Percentiles rank a stretch among this genome's conserved stretches.
These are phyloP conservation scores for Halisarca cf. caerulea DNA, from an alignment of 37 sponge, comb jelly and placozoan species.

Conservation along the genomic window DNA sequence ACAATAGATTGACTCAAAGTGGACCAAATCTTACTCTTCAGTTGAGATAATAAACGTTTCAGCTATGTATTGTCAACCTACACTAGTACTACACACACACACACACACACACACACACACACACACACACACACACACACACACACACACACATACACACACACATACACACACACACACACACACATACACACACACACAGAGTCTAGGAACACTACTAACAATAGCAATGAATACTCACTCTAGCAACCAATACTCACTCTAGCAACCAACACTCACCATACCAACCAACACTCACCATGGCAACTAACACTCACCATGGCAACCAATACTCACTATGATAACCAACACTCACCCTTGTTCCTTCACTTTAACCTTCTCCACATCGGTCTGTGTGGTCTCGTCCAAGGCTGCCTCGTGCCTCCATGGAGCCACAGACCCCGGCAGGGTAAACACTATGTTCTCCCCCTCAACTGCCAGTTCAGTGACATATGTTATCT, in stretches of 20 bases:
- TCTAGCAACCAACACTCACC: not conserved
- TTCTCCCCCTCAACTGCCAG: constrained; percentile 88
- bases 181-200: no score
- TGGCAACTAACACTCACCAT: no score
- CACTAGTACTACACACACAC: no score
- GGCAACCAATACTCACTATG: no score
- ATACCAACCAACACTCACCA: not conserved
- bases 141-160: no score
- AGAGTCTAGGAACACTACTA: no score
- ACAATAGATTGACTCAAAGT: not conserved
- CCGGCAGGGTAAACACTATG: constrained; percentile 86
- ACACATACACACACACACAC: no score
- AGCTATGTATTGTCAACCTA: no score
- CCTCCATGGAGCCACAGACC: constrained; percentile 95
- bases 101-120: no score
- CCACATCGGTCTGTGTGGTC: constrained; percentile 84
- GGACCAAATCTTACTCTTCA: not conserved
- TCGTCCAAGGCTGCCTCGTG: constrained; percentile 79
- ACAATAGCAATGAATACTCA: no score
- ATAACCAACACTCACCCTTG: constrained; percentile 62
- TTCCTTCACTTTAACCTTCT: constrained; percentile 81
- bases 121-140: no score
- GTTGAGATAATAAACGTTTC: not conserved
- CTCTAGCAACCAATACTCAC: no score
- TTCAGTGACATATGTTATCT: constrained; percentile 99